A percentile compares a stretch with the other conserved stretches of the same genome.
These are phyloP conservation scores for Shargacucullia verbasci DNA, from an alignment of 2,888 invertebrate genomes.

Conservation along the genomic window DNA sequence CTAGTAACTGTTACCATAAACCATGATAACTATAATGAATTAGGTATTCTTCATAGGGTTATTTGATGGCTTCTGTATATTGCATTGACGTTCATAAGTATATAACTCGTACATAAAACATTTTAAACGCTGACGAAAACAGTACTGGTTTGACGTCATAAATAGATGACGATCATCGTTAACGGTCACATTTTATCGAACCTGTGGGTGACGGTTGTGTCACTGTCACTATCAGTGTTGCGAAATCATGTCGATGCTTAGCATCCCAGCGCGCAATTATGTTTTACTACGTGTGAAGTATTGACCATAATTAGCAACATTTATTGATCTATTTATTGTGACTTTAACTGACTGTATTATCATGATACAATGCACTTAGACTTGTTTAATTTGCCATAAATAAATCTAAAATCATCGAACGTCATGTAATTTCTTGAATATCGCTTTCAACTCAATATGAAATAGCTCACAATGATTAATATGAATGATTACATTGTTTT, in stretches of 20 bases:
- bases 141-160: slow-evolving; percentile 34
- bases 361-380: too few species aligned
- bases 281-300: not conserved
- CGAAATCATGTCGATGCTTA: slow-evolving; percentile 1
- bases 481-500: too few species aligned
- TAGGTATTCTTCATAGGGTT: slow-evolving; percentile 13
- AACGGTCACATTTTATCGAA: slow-evolving; percentile 50
- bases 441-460: too few species aligned
- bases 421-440: too few species aligned
- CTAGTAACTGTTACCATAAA: slow-evolving; percentile 11
- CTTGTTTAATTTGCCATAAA: too few species aligned
- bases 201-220: slow-evolving; percentile 19
- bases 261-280: not conserved
- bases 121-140: not conserved
- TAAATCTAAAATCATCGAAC: too few species aligned
- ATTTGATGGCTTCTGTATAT: slow-evolving; percentile 9
- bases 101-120: not conserved
- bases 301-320: too few species aligned
- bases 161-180: slow-evolving; percentile 23
- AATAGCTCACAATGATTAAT: too few species aligned
- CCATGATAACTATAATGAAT: slow-evolving; percentile 15
- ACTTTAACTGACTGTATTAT: too few species aligned
- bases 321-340: too few species aligned
- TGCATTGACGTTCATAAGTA: not conserved
- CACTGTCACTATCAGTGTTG: slow-evolving; percentile 11